Base-by-base conservation (phyloP, 2,888 invertebrate genomes). In the Oscheius sp. region DNA sequence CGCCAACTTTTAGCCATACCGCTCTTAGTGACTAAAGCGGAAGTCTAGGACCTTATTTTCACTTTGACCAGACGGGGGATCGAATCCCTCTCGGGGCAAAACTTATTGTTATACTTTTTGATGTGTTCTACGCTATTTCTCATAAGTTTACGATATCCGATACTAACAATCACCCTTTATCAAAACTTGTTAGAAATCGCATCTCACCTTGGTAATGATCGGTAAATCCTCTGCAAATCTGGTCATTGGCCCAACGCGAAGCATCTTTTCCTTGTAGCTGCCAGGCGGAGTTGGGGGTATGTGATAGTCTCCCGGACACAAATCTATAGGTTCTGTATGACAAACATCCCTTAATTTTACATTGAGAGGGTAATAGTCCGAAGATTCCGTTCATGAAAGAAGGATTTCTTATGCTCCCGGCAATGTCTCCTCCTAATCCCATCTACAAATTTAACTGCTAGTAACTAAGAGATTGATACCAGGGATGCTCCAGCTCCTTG, bases 381-480 rank as follows among this genome's bases (percentile, higher is more conserved):
- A 72, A 72, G 13, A 72, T 32, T 48, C 72, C 72, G 33, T 55
- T 53, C 21, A 42, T 21, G 50, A 72, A 72, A 4, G 50, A 29
- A 1, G 72, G 72, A 21, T 60, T 62, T 21, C 72, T 29, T 21
- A 72, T 62, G 35, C 72, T 72, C 21, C 72, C 72, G 9, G 50
- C 72, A 2, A 72, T 55, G 33, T 72, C 72, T 33, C 72, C 60
- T 11, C 72, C 72, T 13, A 72, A 4, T 37, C 72, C 72, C 60
- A 72, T 51, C 72, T 62, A 21, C 21, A 21, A 21, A 21, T 21
- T 21, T 21, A 21, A 21, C 21, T 53, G 3, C 13, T 3, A 4
- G 11, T n/a, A 21, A 53, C 4, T n/a, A 53, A 35, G 13, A 21
- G 21, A 21, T 0, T 21, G 21, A 13, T 53, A 74, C 74, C 58